Evolutionary conservation across 2,113 vertebrate species (phyloP).

Genomic region (Rhea americana): DNA sequence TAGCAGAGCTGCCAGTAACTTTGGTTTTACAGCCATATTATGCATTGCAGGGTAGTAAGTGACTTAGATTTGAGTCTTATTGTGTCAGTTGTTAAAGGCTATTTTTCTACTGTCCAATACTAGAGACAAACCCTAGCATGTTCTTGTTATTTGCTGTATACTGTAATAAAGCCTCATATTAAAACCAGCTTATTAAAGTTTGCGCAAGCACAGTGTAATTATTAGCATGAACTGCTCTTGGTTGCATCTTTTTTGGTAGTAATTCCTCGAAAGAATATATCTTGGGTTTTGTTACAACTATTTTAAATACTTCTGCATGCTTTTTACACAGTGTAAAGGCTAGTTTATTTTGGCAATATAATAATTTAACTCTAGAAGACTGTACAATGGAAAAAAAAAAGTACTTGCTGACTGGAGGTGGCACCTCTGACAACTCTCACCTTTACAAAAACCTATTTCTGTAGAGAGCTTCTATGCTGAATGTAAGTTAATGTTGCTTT

Average conservation of each 20-base stretch:
- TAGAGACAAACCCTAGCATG: not conserved
- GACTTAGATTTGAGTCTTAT: not conserved
- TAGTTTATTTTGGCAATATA: not conserved
- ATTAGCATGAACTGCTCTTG: not conserved
- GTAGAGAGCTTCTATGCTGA: not conserved
- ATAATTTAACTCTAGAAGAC: not conserved
- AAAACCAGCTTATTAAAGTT: not conserved
- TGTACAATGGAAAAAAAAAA: not conserved
- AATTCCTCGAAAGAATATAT: not conserved
- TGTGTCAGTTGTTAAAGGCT: not conserved
- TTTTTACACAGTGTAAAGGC: not conserved
- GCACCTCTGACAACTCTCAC: no score
- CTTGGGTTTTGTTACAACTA: not conserved
- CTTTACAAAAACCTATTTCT: not conserved
- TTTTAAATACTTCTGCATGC: not conserved
- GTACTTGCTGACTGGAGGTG: no score
- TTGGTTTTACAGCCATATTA: not conserved
- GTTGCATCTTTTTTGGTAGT: not conserved
- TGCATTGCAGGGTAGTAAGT: accelerated
- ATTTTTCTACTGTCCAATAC: not conserved
- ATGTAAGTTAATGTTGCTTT: slow-evolving; percentile 8
- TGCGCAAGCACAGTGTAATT: not conserved
- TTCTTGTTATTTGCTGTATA: not conserved
- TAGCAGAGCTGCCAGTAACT: not conserved
- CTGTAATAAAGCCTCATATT: not conserved